These are phyloP conservation scores for Hemiscyllium ocellatum DNA, from an alignment of 2,113 vertebrate genomes.

Conservation along the genomic window DNA sequence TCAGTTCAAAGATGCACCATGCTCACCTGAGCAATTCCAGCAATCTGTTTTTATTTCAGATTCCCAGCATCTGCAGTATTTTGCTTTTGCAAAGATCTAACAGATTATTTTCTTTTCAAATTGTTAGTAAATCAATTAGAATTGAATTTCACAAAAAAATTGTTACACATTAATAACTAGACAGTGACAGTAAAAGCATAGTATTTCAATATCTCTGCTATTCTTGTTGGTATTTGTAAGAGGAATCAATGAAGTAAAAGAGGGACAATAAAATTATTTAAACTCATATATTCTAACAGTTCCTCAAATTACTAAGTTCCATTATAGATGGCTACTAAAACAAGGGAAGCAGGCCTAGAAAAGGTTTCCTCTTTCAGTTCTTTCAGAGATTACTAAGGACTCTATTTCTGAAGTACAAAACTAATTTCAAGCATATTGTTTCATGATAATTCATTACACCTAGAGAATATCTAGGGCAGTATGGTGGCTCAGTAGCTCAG, in stretches of 20 bases:
- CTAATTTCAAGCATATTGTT: background rate
- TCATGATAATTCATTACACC: background rate
- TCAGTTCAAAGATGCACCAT: background rate
- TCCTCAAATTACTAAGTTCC: background rate
- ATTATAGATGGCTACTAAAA: background rate
- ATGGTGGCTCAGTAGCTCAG: too few relatives aligned
- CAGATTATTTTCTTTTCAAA: background rate
- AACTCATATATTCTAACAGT: background rate
- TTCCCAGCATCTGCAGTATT: background rate
- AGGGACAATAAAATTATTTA: background rate
- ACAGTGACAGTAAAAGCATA: background rate
- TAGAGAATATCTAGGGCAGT: background rate
- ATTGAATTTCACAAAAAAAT: background rate
- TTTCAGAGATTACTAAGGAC: background rate
- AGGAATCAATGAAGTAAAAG: background rate
- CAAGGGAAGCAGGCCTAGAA: background rate
- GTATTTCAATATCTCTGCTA: background rate
- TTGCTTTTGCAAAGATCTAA: background rate
- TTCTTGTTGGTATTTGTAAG: background rate
- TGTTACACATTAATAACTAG: background rate
- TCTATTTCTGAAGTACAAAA: background rate
- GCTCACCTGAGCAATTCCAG: background rate
- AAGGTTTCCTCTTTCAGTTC: background rate
- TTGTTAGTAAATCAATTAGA: background rate
- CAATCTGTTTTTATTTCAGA: background rate